These are phyloP conservation scores for Drosophila setosimentum DNA, from an alignment of 2,888 invertebrate species.

Conservation along the genomic window DNA sequence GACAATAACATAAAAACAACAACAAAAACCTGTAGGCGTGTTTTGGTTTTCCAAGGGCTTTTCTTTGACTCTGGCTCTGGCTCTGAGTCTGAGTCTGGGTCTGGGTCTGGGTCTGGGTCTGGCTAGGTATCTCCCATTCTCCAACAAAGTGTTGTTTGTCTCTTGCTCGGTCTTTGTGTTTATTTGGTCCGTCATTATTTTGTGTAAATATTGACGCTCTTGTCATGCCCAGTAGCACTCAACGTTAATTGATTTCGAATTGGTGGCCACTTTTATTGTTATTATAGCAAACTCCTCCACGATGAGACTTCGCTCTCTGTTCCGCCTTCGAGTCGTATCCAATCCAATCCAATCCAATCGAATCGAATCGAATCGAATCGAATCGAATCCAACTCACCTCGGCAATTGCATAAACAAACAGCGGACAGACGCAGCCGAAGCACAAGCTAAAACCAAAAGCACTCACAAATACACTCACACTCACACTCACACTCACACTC, in stretches of 20 bases:
- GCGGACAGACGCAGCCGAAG: slow-evolving; percentile 24
- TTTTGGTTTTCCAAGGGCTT: slow-evolving; percentile 11
- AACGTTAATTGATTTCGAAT: slow-evolving; percentile 82
- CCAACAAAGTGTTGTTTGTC: slow-evolving; percentile 10
- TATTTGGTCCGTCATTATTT: slow-evolving; percentile 78
- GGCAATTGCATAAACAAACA: slow-evolving; percentile 63
- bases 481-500: background rate
- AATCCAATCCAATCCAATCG: slow-evolving; percentile 3
- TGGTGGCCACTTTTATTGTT: slow-evolving; percentile 76
- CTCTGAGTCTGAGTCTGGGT: background rate
- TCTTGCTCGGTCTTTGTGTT: slow-evolving; percentile 51
- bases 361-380: slow-evolving; percentile 14
- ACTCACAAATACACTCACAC: slow-evolving; percentile 34
- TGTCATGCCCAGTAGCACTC: slow-evolving; percentile 83
- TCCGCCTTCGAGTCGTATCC: background rate
- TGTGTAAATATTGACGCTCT: slow-evolving; percentile 80
- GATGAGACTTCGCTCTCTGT: slow-evolving; percentile 4
- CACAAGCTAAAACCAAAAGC: slow-evolving; percentile 14
- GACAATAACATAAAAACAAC: background rate
- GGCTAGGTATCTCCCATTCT: too few species aligned
- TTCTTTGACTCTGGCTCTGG: background rate
- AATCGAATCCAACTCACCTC: slow-evolving; percentile 46
- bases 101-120: background rate
- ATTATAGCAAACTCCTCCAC: slow-evolving; percentile 63
- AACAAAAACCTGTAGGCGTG: slow-evolving; percentile 7